Evolutionary conservation across 1,140 invertebrate species (phyloP), one percentile per base, ranked within the genome.

Genomic region (Thrips palmi): DNA sequence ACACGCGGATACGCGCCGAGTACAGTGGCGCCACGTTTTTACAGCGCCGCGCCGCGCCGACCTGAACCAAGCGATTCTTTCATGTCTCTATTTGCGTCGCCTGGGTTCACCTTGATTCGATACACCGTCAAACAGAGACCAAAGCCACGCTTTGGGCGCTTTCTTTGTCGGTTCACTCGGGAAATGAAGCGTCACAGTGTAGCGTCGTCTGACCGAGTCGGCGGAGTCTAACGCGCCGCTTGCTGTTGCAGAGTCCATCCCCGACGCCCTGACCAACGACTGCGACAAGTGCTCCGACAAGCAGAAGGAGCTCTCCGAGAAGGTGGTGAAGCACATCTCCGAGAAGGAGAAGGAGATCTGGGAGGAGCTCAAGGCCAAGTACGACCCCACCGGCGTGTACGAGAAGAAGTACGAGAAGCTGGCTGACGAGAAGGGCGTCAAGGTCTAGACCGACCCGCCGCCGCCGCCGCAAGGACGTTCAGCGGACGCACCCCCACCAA

Each of bases 241-340:
- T n/a, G 18, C n/a, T 35, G 4, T 47, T 46, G 2, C 49, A 65
- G 63, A 52, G 49, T 55, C 51, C n/a, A 41, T 64, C 18, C 60
- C 62, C 3, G 62, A 65, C 35, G 60, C 60, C 2, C 41, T 67
- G 7, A 24, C 47, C 0, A 57, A 51, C 14, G 54, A 47, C 4
- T 67, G 64, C 38, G 47, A 47, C 14, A 63, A 60, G 49, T 67
- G 64, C 43, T 60, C 48, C 23, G 49, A 52, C n/a, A 59, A 54
- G 15, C 60, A 65, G 37, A 62, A 55, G 45, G 31, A 48, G 15
- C 51, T 52, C 2, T 52, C 57, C 2, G 57, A 57, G 35, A 64
- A 58, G 44, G 53, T 62, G 5, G 52, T 58, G 35, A 47, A 38
- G 3, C 45, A 43, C 42, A 14, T 52, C 34, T 45, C 27, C 22